These are phyloP conservation scores for Spodoptera picta DNA, from an alignment of 2,888 invertebrate species.

Conservation along the genomic window DNA sequence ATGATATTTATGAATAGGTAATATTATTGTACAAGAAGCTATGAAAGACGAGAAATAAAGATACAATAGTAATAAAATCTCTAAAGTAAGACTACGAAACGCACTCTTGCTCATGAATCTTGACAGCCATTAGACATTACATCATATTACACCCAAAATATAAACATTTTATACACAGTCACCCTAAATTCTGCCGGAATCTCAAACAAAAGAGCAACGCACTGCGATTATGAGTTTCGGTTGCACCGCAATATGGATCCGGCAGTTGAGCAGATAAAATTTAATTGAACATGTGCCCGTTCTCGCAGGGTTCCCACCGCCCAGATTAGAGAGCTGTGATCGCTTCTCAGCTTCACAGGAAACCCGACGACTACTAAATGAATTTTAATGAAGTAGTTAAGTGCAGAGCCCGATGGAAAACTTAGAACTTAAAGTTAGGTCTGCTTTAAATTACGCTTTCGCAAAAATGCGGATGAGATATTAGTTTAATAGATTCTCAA, in stretches of 20 bases:
- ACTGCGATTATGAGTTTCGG: slow-evolving; percentile 39
- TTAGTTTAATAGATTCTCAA: slow-evolving; percentile 4
- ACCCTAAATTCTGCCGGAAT: too few species aligned
- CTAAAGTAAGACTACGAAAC: too few species aligned
- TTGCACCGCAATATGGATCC: slow-evolving; percentile 46
- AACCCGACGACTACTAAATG: slow-evolving; percentile 63
- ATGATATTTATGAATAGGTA: too few species aligned
- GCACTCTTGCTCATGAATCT: too few species aligned
- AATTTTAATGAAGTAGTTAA: slow-evolving; percentile 72
- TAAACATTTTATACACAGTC: too few species aligned
- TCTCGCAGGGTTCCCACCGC: slow-evolving; percentile 61
- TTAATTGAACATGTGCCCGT: slow-evolving; percentile 77
- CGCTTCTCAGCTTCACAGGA: slow-evolving; percentile 58
- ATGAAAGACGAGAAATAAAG: too few species aligned
- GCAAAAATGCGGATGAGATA: slow-evolving; percentile 22
- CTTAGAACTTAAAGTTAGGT: slow-evolving; percentile 53
- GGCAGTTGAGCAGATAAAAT: slow-evolving; percentile 60
- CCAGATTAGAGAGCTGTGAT: slow-evolving; percentile 64
- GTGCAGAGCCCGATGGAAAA: slow-evolving; percentile 56
- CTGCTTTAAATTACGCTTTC: slow-evolving; percentile 22
- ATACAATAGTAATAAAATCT: too few species aligned
- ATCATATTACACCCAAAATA: too few species aligned
- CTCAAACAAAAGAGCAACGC: slow-evolving; percentile 26
- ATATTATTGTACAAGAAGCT: too few species aligned
- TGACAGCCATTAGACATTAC: too few species aligned